Percentiles rank a stretch among this genome's conserved stretches.
phyloP scores from a whole-genome alignment of 2,888 invertebrate species.

The Graphium colonna region DNA sequence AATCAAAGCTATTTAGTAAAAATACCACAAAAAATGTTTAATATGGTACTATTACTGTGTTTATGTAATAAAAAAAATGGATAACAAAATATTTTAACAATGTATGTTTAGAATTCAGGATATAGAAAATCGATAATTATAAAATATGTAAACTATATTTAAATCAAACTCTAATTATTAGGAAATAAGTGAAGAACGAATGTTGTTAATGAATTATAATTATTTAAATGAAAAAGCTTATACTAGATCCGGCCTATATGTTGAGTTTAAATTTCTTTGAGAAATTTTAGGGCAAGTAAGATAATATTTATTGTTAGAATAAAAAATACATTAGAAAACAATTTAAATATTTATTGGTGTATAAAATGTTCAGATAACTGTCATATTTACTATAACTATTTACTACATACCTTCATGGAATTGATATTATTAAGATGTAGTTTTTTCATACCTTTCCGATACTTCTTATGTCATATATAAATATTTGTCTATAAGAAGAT shows the following conservation, averaged over 20 bases:
- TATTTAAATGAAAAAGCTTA: not conserved
- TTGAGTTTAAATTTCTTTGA: not conserved
- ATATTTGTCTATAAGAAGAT: not conserved
- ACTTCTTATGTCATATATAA: slow-evolving; percentile 11
- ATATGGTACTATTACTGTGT: not conserved
- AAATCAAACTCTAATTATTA: not conserved
- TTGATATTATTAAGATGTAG: slow-evolving; percentile 17
- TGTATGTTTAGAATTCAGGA: not conserved
- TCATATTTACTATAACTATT: not conserved
- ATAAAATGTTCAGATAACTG: not conserved
- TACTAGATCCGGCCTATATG: not conserved
- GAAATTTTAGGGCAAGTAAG: not conserved
- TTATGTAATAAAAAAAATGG: not conserved
- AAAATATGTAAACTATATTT: not conserved
- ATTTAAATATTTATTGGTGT: not conserved
- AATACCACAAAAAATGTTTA: not conserved
- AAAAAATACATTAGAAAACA: not conserved
- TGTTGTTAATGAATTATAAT: not conserved
- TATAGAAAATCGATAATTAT: not conserved
- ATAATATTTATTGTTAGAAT: not conserved
- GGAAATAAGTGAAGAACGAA: not conserved
- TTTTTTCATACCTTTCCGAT: slow-evolving; percentile 9
- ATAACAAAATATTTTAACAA: not conserved
- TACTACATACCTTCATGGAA: slow-evolving; percentile 15
- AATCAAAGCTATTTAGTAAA: not conserved